phyloP scores from a whole-genome alignment of 2,797 vertebrate species.

The Siniperca obscura region DNA sequence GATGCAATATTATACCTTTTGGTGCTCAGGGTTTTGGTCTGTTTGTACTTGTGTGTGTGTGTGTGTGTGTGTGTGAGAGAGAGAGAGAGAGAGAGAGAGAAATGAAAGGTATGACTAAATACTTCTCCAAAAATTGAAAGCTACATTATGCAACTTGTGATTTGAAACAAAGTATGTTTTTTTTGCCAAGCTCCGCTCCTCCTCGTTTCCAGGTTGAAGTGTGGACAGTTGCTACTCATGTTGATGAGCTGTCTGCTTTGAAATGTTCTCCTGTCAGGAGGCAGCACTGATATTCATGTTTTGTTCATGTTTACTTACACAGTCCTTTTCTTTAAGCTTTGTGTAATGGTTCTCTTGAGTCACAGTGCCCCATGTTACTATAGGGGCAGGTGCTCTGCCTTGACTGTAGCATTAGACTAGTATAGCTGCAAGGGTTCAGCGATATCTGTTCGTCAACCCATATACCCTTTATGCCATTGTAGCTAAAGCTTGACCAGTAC shows the following conservation, averaged over 20 bases:
- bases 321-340: not conserved
- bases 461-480: not conserved
- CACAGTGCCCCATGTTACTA: not conserved
- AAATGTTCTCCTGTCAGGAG: not conserved
- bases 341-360: not conserved
- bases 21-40: constrained; percentile 34
- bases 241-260: not conserved
- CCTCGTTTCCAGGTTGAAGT: not conserved
- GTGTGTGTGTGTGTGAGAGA: no score
- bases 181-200: not conserved
- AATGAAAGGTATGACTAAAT: constrained; percentile 1
- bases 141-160: not conserved
- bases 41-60: not conserved
- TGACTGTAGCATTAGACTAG: not conserved
- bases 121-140: not conserved
- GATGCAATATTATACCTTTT: constrained; percentile 14
- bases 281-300: not conserved
- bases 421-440: not conserved
- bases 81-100: no score
- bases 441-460: no score
- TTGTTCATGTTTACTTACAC: not conserved
- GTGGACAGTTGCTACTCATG: not conserved
- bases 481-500: not conserved
- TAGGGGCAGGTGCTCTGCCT: not conserved
- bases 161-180: not conserved